Percentiles rank a stretch among this genome's conserved stretches.
Evolutionary conservation across 2,797 vertebrate species (phyloP).

Genomic region (Melanotaenia maccullochi): DNA sequence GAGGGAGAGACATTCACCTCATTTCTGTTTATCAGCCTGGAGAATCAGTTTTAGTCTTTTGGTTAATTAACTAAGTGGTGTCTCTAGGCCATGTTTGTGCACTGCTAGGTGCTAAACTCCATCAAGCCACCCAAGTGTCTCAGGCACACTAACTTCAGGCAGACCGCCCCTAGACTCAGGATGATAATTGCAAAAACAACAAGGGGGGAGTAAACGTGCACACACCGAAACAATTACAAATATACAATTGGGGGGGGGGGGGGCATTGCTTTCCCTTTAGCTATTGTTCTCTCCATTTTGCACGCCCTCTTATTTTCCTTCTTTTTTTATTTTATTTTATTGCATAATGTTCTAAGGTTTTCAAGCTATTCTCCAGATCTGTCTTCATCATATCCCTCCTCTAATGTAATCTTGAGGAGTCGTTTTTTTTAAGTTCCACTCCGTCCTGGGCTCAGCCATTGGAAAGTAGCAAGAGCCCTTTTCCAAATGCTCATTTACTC

Average conservation of each 20-base stretch:
- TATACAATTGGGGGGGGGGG: slow-evolving; percentile 32
- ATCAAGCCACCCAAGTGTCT: slow-evolving; percentile 73
- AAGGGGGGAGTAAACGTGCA: slow-evolving; percentile 36
- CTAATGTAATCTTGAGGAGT: slow-evolving; percentile 21
- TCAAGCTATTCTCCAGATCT: slow-evolving; percentile 15
- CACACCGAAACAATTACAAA: slow-evolving; percentile 70
- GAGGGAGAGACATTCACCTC: slow-evolving; percentile 29
- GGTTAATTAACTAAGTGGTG: slow-evolving; percentile 80
- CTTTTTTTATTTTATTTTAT: slow-evolving; percentile 13
- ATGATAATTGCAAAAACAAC: slow-evolving; percentile 71
- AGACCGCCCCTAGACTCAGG: slow-evolving; percentile 64
- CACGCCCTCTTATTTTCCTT: slow-evolving; percentile 19
- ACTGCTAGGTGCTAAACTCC: slow-evolving; percentile 64
- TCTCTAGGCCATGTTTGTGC: slow-evolving; percentile 66
- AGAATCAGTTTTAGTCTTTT: slow-evolving; percentile 73
- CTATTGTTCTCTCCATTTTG: slow-evolving; percentile 35
- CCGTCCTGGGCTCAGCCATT: slow-evolving; percentile 31
- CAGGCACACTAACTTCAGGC: slow-evolving; percentile 44
- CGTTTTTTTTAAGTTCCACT: slow-evolving; percentile 29
- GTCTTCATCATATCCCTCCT: slow-evolving; percentile 14
- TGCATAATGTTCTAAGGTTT: slow-evolving; percentile 39
- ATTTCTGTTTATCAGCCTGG: slow-evolving; percentile 66
- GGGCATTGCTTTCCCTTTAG: slow-evolving; percentile 35
- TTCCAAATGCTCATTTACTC: slow-evolving; percentile 42
- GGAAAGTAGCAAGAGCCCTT: slow-evolving; percentile 38